phyloP scores from a whole-genome alignment of 2,797 vertebrate species.

The Cynodonichthys magdalenae region DNA sequence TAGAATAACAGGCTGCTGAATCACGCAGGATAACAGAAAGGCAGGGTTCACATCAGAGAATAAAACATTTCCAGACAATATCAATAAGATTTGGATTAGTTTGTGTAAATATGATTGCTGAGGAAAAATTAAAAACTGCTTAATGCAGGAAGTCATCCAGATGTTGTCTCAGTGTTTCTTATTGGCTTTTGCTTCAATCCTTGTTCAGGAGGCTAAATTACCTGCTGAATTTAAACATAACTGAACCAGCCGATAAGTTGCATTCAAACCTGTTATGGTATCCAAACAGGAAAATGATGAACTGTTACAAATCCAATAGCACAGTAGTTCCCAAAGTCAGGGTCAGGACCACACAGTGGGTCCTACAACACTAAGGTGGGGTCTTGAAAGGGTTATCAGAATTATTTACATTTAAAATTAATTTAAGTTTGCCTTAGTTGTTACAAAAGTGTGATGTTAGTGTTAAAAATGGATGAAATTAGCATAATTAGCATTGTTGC shows the following conservation, averaged over 20 bases:
- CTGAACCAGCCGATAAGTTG: conserved; percentile 9
- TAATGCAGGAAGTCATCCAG: background rate
- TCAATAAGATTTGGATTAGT: background rate
- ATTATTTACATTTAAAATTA: too few species aligned
- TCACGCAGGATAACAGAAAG: conserved; percentile 58
- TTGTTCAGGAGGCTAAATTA: conserved; percentile 17
- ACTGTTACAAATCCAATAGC: background rate
- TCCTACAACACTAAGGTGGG: too few species aligned
- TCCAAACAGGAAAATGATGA: background rate
- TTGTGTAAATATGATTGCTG: conserved; percentile 1
- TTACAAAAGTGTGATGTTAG: too few species aligned
- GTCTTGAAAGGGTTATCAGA: too few species aligned
- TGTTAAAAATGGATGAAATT: too few species aligned
- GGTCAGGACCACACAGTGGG: too few species aligned
- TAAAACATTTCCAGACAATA: background rate
- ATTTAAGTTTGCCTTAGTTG: too few species aligned
- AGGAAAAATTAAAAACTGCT: conserved; percentile 4
- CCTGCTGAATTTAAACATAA: conserved; percentile 16
- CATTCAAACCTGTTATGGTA: conserved; percentile 1
- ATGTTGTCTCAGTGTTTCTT: conserved; percentile 4
- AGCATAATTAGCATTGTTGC: too few species aligned
- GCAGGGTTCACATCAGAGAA: conserved; percentile 35
- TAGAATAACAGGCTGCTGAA: conserved; percentile 60
- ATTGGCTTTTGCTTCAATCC: conserved; percentile 13
- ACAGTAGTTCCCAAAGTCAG: too few species aligned